Percentiles rank a stretch among this genome's conserved stretches.
Evolutionary conservation across 2,113 vertebrate species (phyloP).

Genomic region (Dascyllus trimaculatus): DNA sequence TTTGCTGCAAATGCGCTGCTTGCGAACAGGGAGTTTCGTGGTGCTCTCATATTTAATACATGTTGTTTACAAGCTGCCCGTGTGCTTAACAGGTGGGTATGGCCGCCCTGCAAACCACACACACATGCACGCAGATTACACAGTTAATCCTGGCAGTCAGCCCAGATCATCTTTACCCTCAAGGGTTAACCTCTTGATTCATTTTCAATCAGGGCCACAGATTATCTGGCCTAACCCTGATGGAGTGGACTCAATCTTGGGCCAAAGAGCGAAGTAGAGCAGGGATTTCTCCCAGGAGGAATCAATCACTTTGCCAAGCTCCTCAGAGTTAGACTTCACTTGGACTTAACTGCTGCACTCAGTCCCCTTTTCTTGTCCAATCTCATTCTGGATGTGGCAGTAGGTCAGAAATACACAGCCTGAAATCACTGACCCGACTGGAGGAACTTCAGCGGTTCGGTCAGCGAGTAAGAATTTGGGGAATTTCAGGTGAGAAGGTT

Average conservation of each 20-base stretch:
- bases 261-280: constrained; percentile 74
- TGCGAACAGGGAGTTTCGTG: neutral
- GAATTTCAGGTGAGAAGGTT: constrained; percentile 56
- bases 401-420: constrained; percentile 55
- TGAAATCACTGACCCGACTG: constrained; percentile 58
- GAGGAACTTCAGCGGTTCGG: constrained; percentile 4
- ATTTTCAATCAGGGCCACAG: constrained; percentile 80
- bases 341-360: constrained; percentile 57
- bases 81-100: constrained; percentile 43
- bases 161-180: constrained; percentile 60
- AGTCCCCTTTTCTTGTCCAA: constrained; percentile 51
- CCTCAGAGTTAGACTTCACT: constrained; percentile 63
- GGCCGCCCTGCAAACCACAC: constrained; percentile 12
- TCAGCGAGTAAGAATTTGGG: constrained; percentile 42
- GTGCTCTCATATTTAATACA: neutral
- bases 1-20: neutral
- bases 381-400: constrained; percentile 58
- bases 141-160: constrained; percentile 67
- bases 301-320: constrained; percentile 79
- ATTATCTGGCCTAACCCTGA: constrained; percentile 78
- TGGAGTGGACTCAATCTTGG: constrained; percentile 78
- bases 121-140: constrained; percentile 31
- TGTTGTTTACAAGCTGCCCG: neutral
- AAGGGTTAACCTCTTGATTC: constrained; percentile 77
- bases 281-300: constrained; percentile 77